These are phyloP conservation scores for Ia io DNA, from an alignment of 2,113 vertebrate species.

Conservation along the genomic window DNA sequence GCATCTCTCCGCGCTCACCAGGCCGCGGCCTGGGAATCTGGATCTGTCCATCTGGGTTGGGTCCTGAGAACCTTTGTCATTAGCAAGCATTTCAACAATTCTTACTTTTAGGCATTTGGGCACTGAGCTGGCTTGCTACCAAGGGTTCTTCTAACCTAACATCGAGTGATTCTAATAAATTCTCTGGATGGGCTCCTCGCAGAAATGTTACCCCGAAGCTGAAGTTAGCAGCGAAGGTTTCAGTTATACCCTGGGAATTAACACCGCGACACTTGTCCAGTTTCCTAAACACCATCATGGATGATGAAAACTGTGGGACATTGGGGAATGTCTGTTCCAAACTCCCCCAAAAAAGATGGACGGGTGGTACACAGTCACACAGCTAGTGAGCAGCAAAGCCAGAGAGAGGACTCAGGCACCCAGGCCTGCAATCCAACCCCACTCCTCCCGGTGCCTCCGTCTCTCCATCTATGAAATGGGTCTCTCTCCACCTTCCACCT, in stretches of 20 bases:
- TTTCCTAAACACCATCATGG: neutral
- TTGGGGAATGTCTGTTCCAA: accelerated
- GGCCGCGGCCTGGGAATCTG: neutral
- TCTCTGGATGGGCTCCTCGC: neutral
- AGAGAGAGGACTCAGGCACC: neutral
- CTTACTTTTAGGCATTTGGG: neutral
- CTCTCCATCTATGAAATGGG: neutral
- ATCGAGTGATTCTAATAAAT: neutral
- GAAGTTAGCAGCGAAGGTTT: neutral
- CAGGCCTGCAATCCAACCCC: neutral
- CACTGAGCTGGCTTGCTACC: neutral
- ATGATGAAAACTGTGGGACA: too few species aligned
- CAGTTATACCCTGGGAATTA: neutral
- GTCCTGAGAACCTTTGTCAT: neutral
- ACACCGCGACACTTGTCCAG: neutral
- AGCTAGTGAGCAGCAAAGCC: neutral
- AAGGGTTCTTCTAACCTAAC: neutral
- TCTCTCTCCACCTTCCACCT: neutral
- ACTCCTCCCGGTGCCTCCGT: neutral
- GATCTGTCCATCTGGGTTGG: neutral
- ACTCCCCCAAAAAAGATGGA: neutral
- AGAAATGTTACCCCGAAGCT: neutral
- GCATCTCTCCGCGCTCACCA: neutral
- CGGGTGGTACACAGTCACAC: neutral
- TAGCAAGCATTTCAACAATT: neutral